phyloP scores from a whole-genome alignment of 2,113 vertebrate species.

The Pungitius pungitius region DNA sequence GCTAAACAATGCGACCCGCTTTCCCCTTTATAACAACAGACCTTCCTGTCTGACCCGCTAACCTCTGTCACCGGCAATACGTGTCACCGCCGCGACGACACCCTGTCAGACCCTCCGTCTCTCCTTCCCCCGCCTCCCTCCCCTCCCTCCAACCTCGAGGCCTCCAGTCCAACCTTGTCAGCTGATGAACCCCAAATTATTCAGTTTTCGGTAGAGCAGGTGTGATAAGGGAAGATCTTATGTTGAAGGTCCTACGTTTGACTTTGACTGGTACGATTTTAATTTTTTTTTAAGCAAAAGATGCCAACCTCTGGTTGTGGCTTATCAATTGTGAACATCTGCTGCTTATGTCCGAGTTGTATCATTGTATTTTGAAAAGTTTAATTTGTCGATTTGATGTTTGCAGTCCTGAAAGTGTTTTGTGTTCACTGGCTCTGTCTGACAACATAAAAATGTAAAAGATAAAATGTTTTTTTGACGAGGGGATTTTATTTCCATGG shows the following conservation, averaged over 20 bases:
- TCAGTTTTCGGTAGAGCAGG: conserved; percentile 48
- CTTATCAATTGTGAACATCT: neutral
- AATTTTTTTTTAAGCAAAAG: neutral
- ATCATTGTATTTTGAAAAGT: neutral
- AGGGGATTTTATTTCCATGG: neutral
- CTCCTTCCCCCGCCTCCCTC: conserved; percentile 17
- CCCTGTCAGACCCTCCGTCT: conserved; percentile 61
- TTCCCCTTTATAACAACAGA: conserved; percentile 81
- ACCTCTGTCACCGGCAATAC: conserved; percentile 84
- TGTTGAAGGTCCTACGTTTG: neutral
- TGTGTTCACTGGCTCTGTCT: neutral
- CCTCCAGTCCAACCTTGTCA: conserved; percentile 54
- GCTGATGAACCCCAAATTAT: conserved; percentile 46
- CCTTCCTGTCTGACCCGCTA: conserved; percentile 81
- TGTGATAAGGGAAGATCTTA: conserved; percentile 17
- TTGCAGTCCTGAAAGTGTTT: neutral
- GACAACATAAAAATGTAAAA: neutral
- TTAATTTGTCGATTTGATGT: neutral
- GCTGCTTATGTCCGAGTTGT: neutral
- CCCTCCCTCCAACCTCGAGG: conserved; percentile 25
- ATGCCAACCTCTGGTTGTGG: neutral
- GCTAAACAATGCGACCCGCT: conserved; percentile 76
- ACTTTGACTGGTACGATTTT: neutral
- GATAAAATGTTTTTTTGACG: neutral
- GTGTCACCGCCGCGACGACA: conserved; percentile 76